phyloP scores from a whole-genome alignment of 2,888 invertebrate species.

The Tridacna gigas region DNA sequence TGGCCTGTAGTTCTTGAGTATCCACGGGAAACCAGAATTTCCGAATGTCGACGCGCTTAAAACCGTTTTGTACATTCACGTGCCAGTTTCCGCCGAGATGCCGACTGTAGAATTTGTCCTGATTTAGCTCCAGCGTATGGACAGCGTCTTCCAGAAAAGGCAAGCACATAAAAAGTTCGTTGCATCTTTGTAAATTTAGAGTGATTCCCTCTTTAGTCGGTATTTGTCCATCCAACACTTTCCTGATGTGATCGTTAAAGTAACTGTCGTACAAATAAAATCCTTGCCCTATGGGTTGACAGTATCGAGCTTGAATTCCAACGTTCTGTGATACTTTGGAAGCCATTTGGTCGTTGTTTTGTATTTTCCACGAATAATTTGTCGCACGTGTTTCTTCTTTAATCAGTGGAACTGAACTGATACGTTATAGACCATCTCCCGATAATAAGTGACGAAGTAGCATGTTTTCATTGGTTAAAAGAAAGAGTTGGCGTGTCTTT shows the following conservation, averaged over 20 bases:
- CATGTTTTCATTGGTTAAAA: not conserved
- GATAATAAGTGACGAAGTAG: not conserved
- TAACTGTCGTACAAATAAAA: constrained; percentile 32
- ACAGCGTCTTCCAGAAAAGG: constrained; percentile 34
- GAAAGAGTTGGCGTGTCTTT: constrained; percentile 2
- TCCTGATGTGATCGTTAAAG: constrained; percentile 31
- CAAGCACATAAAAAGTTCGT: constrained; percentile 39
- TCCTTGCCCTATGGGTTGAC: constrained; percentile 29
- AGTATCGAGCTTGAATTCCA: constrained; percentile 19
- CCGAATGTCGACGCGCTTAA: constrained; percentile 38
- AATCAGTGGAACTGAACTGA: not conserved
- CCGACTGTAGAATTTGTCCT: constrained; percentile 38
- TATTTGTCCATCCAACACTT: constrained; percentile 17
- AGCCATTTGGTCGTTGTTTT: not conserved
- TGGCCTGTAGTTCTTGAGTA: constrained; percentile 31
- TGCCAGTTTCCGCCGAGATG: constrained; percentile 52
- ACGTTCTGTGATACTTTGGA: not conserved
- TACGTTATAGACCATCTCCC: not conserved
- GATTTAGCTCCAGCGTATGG: constrained; percentile 23
- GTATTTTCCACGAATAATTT: no score
- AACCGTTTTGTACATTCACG: constrained; percentile 32
- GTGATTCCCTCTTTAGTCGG: constrained; percentile 38
- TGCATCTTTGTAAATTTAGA: constrained; percentile 35
- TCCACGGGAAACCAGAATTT: constrained; percentile 40
- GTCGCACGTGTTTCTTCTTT: not conserved